Percentiles rank a stretch among this genome's conserved stretches.
Evolutionary conservation across 2,888 invertebrate genomes (phyloP).

Genomic region (Hecatera dysodea): DNA sequence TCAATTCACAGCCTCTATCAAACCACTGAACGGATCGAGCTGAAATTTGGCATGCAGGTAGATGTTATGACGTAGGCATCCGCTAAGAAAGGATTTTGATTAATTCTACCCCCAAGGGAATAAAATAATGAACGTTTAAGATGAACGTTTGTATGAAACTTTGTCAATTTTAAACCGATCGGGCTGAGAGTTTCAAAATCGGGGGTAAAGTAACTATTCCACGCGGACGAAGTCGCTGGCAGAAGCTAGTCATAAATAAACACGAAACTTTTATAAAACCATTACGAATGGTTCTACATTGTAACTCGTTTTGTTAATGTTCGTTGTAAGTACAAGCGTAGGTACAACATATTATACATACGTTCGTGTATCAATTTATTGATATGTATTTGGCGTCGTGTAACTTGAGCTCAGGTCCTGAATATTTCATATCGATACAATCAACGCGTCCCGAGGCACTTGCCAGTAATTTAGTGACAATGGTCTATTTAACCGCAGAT

Average conservation of each 20-base stretch:
- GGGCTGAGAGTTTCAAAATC: no score
- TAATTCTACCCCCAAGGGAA: no score
- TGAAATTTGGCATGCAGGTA: no score
- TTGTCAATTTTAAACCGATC: no score
- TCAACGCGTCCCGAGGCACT: slow-evolving; percentile 72
- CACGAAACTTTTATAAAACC: background rate
- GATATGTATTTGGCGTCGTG: slow-evolving; percentile 63
- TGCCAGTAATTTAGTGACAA: slow-evolving; percentile 75
- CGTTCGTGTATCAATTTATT: slow-evolving; percentile 61
- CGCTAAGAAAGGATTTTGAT: no score
- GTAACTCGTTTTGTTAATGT: background rate
- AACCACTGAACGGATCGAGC: no score
- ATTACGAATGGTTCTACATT: slow-evolving; percentile 20
- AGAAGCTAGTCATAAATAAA: background rate
- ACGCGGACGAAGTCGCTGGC: no score
- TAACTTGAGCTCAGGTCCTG: slow-evolving; percentile 56
- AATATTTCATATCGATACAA: slow-evolving; percentile 72
- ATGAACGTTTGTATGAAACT: no score
- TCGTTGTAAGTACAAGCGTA: background rate
- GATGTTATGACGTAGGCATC: no score
- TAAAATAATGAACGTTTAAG: no score
- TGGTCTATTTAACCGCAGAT: slow-evolving; percentile 69
- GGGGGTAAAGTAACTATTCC: no score
- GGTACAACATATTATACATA: background rate
- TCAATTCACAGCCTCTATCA: no score